phyloP scores from a whole-genome alignment of 2,113 vertebrate genomes.

The Rhinolophus sinicus region DNA sequence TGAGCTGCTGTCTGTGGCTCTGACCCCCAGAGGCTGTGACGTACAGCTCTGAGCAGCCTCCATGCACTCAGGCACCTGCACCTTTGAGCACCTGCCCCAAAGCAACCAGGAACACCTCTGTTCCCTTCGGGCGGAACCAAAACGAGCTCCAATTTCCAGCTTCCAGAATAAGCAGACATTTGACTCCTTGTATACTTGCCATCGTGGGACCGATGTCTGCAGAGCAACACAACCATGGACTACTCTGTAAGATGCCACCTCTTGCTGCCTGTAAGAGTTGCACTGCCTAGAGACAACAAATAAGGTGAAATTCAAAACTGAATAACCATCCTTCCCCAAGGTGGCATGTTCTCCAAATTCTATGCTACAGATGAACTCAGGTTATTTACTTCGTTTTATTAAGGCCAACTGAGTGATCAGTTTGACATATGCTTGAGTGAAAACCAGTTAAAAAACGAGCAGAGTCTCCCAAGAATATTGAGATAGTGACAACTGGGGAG shows the following conservation, averaged over 20 bases:
- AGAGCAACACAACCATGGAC: not conserved
- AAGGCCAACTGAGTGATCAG: not conserved
- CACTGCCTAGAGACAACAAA: not conserved
- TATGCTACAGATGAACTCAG: not conserved
- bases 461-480: not conserved
- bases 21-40: not conserved
- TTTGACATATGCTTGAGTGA: not conserved
- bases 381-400: not conserved
- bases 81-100: not conserved
- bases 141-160: not conserved
- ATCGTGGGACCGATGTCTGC: not conserved
- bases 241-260: not conserved
- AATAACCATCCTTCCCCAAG: not conserved
- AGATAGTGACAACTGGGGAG: not conserved
- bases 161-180: not conserved
- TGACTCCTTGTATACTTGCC: rapidly evolving
- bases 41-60: no score
- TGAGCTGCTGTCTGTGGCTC: not conserved
- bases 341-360: not conserved
- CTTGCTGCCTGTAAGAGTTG: not conserved
- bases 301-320: not conserved
- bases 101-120: not conserved
- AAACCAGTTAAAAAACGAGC: not conserved
- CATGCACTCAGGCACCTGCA: no score
- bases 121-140: not conserved